Percentiles rank a stretch among this genome's conserved stretches.
Evolutionary conservation across 2,113 vertebrate genomes (phyloP).

Genomic region (Tetrao urogallus): DNA sequence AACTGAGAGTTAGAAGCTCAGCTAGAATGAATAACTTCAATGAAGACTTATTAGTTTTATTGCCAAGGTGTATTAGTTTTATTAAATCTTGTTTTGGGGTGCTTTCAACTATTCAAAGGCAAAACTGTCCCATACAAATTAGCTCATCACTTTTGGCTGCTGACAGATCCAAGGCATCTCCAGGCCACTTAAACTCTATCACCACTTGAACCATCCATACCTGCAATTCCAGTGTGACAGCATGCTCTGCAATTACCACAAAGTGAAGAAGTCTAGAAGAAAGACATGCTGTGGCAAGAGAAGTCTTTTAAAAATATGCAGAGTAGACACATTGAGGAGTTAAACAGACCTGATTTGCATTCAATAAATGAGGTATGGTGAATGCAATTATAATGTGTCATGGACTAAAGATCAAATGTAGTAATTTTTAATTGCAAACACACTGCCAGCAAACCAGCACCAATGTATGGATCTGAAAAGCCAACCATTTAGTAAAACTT

Average conservation of each 20-base stretch:
- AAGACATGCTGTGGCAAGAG: constrained; percentile 37
- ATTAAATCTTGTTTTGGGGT: neutral
- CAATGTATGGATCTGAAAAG: neutral
- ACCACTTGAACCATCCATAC: constrained; percentile 16
- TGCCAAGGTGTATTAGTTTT: neutral
- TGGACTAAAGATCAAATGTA: neutral
- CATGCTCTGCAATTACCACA: neutral
- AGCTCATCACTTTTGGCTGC: neutral
- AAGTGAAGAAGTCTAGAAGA: neutral
- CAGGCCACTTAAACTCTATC: neutral
- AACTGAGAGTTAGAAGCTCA: neutral
- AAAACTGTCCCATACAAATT: neutral
- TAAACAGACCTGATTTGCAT: constrained; percentile 43
- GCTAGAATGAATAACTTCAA: neutral
- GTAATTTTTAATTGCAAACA: constrained; percentile 42
- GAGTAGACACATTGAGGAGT: constrained; percentile 7
- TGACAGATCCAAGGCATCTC: constrained; percentile 5
- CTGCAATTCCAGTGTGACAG: constrained; percentile 49
- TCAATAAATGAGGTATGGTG: constrained; percentile 2
- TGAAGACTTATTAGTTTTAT: neutral
- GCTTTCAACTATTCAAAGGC: neutral
- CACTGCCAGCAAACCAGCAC: neutral
- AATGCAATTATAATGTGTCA: constrained; percentile 5
- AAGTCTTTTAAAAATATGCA: constrained; percentile 31
- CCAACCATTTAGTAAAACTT: neutral